Conservation (phyloP, 1,140 invertebrate genomes). For the Drosophila truncata region DNA sequence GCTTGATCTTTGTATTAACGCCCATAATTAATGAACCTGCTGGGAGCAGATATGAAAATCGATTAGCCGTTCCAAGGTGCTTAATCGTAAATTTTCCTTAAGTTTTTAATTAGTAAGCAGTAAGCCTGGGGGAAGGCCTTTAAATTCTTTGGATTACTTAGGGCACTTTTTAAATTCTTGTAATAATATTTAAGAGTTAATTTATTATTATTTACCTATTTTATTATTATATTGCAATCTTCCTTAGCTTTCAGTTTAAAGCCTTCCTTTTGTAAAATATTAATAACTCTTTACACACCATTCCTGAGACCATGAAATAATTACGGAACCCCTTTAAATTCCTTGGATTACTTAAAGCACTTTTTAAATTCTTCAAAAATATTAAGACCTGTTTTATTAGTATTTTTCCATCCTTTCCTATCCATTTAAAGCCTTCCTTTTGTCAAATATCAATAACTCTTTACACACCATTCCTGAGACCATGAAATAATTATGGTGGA, state of each 20-base stretch:
- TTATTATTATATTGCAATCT: neutral
- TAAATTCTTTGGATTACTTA: no score
- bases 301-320: neutral
- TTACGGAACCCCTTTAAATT: no score
- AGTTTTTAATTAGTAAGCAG: slow-evolving; percentile 5
- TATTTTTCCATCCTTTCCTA: neutral
- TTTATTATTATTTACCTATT: no score
- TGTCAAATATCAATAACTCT: slow-evolving; percentile 1
- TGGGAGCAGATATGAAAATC: slow-evolving; percentile 29
- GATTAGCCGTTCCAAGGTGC: slow-evolving; percentile 11
- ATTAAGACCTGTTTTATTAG: no score
- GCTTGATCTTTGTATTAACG: slow-evolving; percentile 59
- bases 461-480: neutral
- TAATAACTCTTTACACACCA: slow-evolving; percentile 4
- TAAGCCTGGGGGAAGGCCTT: no score
- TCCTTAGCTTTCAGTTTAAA: neutral
- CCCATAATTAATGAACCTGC: slow-evolving; percentile 55
- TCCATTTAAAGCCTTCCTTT: neutral
- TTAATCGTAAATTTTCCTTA: neutral
- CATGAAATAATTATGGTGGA: slow-evolving; percentile 12
- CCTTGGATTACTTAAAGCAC: no score
- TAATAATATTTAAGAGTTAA: no score
- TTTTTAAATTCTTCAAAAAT: no score
- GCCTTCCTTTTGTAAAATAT: neutral
- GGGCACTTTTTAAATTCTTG: no score